Conservation (phyloP, 1,140 invertebrate genomes). For the Neodiprion fabricii region DNA sequence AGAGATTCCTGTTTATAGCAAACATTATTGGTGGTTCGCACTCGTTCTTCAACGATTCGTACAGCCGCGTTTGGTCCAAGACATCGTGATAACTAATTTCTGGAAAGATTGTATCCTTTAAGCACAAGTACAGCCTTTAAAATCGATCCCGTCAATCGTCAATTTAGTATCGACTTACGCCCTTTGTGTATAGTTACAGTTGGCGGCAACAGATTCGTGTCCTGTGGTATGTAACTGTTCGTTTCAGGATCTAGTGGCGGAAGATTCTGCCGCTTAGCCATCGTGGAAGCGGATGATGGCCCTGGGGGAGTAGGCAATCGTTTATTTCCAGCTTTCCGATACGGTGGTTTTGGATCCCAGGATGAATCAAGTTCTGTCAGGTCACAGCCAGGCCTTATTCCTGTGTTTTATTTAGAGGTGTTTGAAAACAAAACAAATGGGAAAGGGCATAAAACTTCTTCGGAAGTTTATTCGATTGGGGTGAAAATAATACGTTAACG, state of each 20-base stretch:
- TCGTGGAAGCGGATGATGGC: constrained; percentile 36
- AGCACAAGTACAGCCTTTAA: constrained; percentile 18
- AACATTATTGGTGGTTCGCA: constrained; percentile 71
- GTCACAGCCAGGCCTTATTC: constrained; percentile 87
- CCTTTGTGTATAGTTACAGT: constrained; percentile 65
- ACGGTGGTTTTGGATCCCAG: constrained; percentile 55
- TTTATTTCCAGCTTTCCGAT: constrained; percentile 47
- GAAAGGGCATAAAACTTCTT: constrained; percentile 27
- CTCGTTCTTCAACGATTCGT: constrained; percentile 65
- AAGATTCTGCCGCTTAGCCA: constrained; percentile 52
- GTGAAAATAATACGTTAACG: background rate
- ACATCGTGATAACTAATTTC: constrained; percentile 68
- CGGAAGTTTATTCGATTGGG: background rate
- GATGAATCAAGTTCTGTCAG: constrained; percentile 76
- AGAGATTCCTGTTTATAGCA: constrained; percentile 81
- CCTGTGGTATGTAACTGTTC: constrained; percentile 66
- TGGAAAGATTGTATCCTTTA: constrained; percentile 36
- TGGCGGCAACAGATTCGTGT: constrained; percentile 63
- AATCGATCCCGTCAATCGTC: constrained; percentile 24
- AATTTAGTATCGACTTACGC: constrained; percentile 48
- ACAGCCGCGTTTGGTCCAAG: constrained; percentile 59
- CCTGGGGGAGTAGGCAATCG: constrained; percentile 51
- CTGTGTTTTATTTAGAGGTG: constrained; percentile 58
- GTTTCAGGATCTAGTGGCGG: constrained; percentile 62
- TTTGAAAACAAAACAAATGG: constrained; percentile 55